Base-by-base conservation (phyloP, 2,888 invertebrate genomes). In the Ferrisia virgata region DNA sequence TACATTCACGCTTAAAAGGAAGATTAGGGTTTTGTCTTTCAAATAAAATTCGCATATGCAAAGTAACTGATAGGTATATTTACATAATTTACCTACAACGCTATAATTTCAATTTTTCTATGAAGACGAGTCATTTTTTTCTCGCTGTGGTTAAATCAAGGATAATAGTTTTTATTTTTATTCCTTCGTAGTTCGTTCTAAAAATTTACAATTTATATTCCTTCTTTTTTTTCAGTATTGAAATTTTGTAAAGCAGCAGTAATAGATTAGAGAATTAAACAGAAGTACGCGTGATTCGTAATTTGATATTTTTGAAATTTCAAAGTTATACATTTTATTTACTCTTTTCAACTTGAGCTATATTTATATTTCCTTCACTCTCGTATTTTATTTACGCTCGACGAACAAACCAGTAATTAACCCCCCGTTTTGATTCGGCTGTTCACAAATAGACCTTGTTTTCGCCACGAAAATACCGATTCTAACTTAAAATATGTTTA, bases 21-120 rank as follows among this genome's bases (percentile, higher is more conserved):
- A 72, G 72, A 72, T 72, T 72, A 72, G 33, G 72, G 72, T 72
- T 72, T 72, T 72, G 72, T 72, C 72, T 72, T 72, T 72, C 72
- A 72, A n/a, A 72, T 72, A 72, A 72, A 72, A 72, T 18, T 72
- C 33, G 36, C 72, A 33, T 72, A 72, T 33, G 64, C 28, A 28
- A 64, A 13, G 64, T 31, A 31, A 72, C 33, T 72, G 72, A 72
- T 72, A 72, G 72, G 64, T 64, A 64, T 64, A 64, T 64, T 64
- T 64, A 64, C 64, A 64, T 64, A 64, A 28, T 64, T 64, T 64
- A 11, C 28, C 28, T 31, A 25, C 31, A 28, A 5, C 4, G 33
- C 33, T 8, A 72, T 72, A 28, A 72, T 72, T 33, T 72, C 72
- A 72, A 33, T 72, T 33, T 72, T 33, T 2, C 22, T 18, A 72